phyloP scores from a whole-genome alignment of 2,113 vertebrate species.

The Leptosomus discolor region DNA sequence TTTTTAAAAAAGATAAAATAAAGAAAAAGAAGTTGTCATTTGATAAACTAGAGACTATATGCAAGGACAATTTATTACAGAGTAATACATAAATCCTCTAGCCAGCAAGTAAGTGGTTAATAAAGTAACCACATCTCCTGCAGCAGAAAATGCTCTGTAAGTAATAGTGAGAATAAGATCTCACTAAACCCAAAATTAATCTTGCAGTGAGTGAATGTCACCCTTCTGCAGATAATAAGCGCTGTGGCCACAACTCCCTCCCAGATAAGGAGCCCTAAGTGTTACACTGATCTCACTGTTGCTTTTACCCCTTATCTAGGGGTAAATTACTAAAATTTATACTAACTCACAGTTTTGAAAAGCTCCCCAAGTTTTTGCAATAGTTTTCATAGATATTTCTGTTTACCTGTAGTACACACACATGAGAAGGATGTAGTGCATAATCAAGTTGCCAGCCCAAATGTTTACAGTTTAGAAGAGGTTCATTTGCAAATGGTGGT shows the following conservation, averaged over 20 bases:
- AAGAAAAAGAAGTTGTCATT: neutral
- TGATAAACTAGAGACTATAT: slow-evolving; percentile 1
- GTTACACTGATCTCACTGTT: neutral
- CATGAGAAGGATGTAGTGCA: neutral
- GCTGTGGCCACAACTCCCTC: neutral
- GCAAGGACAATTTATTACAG: slow-evolving; percentile 1
- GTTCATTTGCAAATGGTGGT: neutral
- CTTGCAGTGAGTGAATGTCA: neutral
- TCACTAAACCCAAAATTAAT: neutral
- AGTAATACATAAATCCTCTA: neutral
- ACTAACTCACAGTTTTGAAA: neutral
- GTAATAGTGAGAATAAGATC: neutral
- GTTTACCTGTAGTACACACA: neutral
- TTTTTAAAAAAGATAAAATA: slow-evolving; percentile 12
- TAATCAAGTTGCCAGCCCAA: neutral
- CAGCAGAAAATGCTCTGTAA: neutral
- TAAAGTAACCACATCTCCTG: neutral
- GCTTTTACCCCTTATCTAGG: neutral
- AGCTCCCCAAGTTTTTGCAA: neutral
- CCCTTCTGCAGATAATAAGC: neutral
- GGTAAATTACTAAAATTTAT: neutral
- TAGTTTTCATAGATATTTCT: neutral
- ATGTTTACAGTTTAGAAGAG: neutral
- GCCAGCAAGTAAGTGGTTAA: neutral
- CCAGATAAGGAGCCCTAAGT: neutral